Evolutionary conservation across 2,888 invertebrate species (phyloP), one percentile per base, ranked within the genome.

Genomic region (Penaeus monodon): DNA sequence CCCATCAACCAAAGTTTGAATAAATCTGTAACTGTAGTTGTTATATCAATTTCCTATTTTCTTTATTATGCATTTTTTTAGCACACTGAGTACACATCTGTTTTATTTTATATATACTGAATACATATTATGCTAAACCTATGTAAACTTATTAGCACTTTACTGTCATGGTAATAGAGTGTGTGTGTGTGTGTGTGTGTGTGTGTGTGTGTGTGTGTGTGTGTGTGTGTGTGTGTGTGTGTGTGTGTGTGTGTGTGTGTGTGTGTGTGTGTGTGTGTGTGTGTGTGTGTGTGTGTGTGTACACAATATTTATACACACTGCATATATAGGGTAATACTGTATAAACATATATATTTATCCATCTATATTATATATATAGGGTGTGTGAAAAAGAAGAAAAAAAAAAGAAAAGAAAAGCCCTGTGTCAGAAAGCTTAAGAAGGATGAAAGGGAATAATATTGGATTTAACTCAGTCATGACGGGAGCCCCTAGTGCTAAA

Each of bases 1-100:
- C 29, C 29, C 38, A 38, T 74, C 74, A 57, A 77, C 77, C 77
- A 77, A 77, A 77, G 77, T 77, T 77, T 77, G 44, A 77, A 77
- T 77, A 77, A 77, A 77, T 77, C 57, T 77, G 70, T 80, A 64
- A 80, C 65, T 80, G 27, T 65, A 64, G 29, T 24, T 33, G 63
- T 27, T 22, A 10, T 38, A 29, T 63, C 6, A 33, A 20, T 65
- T 29, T 17, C 29, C 29, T n/a, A 65, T 22, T 22, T 1, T 20
- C 20, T n/a, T 49, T 10, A 49, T 27, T 22, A 1, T 77, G 6
- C 7, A 49, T 20, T n/a, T 76, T 76, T 76, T 22, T 38, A 33
- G 44, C 12, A 33, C 20, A 76, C 76, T 76, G 27, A 6, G 29
- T 38, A n/a, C 1, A 29, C n/a, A 74, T 38, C 33, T 20, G 22